Conservation (phyloP, 2,113 vertebrate species). For the Gracilinanus agilis region DNA sequence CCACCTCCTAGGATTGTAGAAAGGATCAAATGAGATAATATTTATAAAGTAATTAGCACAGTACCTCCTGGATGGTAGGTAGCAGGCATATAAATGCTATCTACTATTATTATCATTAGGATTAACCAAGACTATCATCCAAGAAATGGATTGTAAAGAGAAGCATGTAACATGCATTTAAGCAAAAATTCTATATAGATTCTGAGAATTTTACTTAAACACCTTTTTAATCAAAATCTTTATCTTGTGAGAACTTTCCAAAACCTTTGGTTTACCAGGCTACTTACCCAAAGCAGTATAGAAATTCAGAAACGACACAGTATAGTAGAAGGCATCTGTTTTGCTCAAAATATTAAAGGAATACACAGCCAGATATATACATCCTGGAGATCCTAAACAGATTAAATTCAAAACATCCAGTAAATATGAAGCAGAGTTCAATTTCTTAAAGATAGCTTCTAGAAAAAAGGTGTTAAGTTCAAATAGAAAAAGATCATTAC, state of each 20-base stretch:
- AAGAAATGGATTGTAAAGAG: constrained; percentile 46
- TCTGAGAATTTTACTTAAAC: constrained; percentile 35
- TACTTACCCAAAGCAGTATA: constrained; percentile 94
- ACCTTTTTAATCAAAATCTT: constrained; percentile 54
- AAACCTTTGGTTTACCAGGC: constrained; percentile 29
- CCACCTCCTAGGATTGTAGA: neutral
- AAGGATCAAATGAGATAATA: neutral
- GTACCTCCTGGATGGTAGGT: neutral
- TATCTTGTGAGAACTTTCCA: constrained; percentile 58
- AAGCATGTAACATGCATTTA: neutral
- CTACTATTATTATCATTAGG: neutral
- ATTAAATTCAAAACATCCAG: constrained; percentile 66
- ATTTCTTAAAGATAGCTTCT: constrained; percentile 59
- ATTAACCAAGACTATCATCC: constrained; percentile 30
- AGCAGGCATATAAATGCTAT: neutral
- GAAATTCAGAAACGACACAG: constrained; percentile 91
- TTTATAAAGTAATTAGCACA: neutral
- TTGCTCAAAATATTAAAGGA: constrained; percentile 94
- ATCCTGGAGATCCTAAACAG: constrained; percentile 84
- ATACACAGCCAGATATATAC: constrained; percentile 83
- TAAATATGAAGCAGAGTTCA: constrained; percentile 58
- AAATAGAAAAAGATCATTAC: neutral
- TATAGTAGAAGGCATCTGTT: constrained; percentile 91
- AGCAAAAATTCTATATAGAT: neutral
- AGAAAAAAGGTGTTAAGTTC: constrained; percentile 1